These are phyloP conservation scores for Accipiter virgatus DNA, from an alignment of 2,113 vertebrate genomes.

Conservation along the genomic window DNA sequence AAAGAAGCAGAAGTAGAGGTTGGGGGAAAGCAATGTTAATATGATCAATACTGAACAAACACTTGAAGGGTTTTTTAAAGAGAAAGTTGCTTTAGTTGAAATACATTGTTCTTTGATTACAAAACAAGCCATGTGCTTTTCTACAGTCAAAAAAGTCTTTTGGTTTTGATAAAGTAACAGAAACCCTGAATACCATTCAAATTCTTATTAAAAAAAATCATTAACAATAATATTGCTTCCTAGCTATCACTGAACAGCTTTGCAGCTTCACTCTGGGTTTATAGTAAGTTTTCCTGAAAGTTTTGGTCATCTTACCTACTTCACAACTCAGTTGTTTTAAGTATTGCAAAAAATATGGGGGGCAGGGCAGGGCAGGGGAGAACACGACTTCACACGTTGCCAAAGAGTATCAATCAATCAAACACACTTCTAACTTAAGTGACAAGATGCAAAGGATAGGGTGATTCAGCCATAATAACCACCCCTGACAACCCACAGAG, in stretches of 20 bases:
- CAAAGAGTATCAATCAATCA: background rate
- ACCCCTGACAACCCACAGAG: background rate
- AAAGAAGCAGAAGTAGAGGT: background rate
- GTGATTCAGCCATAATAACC: background rate
- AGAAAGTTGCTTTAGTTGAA: background rate
- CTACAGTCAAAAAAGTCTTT: background rate
- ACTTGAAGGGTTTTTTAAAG: background rate
- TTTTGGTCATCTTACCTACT: background rate
- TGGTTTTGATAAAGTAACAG: background rate
- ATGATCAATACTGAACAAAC: background rate
- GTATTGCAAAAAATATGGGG: background rate
- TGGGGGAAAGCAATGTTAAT: background rate
- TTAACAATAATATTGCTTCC: background rate
- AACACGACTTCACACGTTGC: fast-evolving
- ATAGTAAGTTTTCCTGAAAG: background rate
- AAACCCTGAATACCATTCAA: background rate
- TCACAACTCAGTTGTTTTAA: background rate
- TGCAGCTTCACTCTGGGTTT: background rate
- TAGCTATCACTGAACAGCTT: background rate
- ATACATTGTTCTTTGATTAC: background rate
- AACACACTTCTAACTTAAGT: background rate
- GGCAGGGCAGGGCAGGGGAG: fast-evolving
- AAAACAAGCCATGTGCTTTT: background rate
- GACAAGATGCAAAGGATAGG: background rate
- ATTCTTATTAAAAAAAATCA: background rate